Evolutionary conservation across 1,140 invertebrate species (phyloP), one percentile per base, ranked within the genome.

Genomic region (Aporrectodea caliginosa): DNA sequence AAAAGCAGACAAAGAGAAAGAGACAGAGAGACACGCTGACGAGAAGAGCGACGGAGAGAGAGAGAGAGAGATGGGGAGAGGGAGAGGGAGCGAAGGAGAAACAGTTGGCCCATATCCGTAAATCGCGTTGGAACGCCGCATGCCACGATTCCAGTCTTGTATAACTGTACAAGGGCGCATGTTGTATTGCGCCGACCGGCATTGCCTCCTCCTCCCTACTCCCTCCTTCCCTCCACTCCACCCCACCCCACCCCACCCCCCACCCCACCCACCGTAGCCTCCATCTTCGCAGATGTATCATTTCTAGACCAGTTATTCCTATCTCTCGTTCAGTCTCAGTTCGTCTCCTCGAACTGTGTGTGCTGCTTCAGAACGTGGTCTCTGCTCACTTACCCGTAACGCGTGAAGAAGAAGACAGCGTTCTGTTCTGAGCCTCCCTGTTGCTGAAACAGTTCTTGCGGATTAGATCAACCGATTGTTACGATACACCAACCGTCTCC

Each of bases 91-190:
- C 6, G 43, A 58, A 6, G 43, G 43, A 58, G 43, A 58, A 58
- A 58, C 43, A 58, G 43, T 58, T 58, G 43, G 43, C 43, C 43
- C 43, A 58, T 58, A 58, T 58, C 43, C 43, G 43, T 58, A 58
- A 58, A 58, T 58, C 43, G 6, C 22, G 43, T 6, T 58, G 22
- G 22, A 58, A 58, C 43, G 43, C 43, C 6, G 22, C 22, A 12
- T 58, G 43, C 43, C 6, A 58, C 43, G 43, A 6, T 58, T 22
- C 43, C 43, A 58, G 43, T 58, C 6, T 6, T 12, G 43, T 58
- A 22, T 22, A 22, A 58, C 43, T 58, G 43, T 58, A 22, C 43
- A 58, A 58, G n/a, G n/a, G n/a, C n/a, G n/a, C n/a, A n/a, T n/a
- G n/a, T n/a, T n/a, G n/a, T n/a, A n/a, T n/a, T n/a, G n/a, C n/a